Conservation (phyloP, 2,113 vertebrate species). For the Ictidomys tridecemlineatus region DNA sequence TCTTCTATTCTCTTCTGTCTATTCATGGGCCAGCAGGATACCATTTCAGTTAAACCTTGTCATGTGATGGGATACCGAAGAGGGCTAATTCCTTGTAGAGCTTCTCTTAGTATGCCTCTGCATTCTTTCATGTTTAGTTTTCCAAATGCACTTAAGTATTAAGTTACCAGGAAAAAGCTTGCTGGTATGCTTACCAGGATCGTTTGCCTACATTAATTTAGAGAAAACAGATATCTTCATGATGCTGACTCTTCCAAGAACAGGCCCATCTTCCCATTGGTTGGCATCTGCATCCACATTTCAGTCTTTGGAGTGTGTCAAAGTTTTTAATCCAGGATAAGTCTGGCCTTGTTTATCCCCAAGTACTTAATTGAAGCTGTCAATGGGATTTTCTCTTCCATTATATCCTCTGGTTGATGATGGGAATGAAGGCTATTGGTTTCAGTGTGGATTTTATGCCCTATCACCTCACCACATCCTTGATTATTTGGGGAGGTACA, state of each 20-base stretch:
- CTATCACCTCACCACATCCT: neutral
- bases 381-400: neutral
- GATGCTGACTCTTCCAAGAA: neutral
- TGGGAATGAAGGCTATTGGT: neutral
- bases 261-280: neutral
- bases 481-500: neutral
- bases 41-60: too few species aligned
- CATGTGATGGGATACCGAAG: too few species aligned
- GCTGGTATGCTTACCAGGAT: neutral
- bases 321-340: neutral
- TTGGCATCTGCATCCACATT: neutral
- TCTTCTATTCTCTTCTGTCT: too few species aligned
- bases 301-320: neutral
- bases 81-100: too few species aligned
- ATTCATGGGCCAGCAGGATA: too few species aligned
- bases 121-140: too few species aligned
- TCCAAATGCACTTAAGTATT: too few species aligned
- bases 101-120: too few species aligned
- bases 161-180: neutral
- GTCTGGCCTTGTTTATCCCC: neutral
- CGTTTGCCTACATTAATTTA: neutral
- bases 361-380: neutral
- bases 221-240: neutral
- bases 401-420: neutral
- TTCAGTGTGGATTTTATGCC: neutral